Conservation (phyloP, 1,140 invertebrate genomes). For the Arctopsyche grandis region DNA sequence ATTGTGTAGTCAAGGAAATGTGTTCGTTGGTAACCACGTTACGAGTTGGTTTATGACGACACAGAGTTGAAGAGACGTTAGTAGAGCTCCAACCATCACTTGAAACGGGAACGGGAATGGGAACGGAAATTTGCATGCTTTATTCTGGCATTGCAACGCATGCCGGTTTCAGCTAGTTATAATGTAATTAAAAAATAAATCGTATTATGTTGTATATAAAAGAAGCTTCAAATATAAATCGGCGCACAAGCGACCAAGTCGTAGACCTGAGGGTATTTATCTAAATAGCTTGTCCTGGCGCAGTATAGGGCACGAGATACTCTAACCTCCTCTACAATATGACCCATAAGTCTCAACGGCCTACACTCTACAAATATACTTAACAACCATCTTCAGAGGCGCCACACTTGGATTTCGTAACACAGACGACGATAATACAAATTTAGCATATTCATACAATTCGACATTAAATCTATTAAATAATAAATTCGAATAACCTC, state of each 20-base stretch:
- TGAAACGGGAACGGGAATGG: too few species aligned
- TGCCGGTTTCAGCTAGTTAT: too few species aligned
- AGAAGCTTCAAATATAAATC: neutral
- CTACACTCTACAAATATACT: constrained; percentile 42
- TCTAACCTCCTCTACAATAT: constrained; percentile 34
- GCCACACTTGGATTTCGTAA: neutral
- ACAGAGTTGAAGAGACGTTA: too few species aligned
- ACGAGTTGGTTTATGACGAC: too few species aligned
- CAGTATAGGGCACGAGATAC: constrained; percentile 35
- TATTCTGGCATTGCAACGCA: too few species aligned
- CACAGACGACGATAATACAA: neutral
- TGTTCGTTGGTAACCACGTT: too few species aligned
- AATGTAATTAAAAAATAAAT: too few species aligned
- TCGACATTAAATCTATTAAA: neutral
- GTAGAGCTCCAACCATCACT: too few species aligned
- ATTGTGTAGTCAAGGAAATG: too few species aligned
- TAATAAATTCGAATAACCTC: neutral
- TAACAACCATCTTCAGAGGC: constrained; percentile 25
- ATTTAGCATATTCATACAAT: neutral
- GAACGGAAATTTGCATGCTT: too few species aligned
- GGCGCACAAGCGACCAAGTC: constrained; percentile 31
- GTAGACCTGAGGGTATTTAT: constrained; percentile 47
- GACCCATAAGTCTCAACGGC: constrained; percentile 43
- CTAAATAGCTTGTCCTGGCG: constrained; percentile 45
- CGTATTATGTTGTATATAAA: neutral